phyloP scores from a whole-genome alignment of 2,113 vertebrate genomes.

The Oreochromis niloticus region DNA sequence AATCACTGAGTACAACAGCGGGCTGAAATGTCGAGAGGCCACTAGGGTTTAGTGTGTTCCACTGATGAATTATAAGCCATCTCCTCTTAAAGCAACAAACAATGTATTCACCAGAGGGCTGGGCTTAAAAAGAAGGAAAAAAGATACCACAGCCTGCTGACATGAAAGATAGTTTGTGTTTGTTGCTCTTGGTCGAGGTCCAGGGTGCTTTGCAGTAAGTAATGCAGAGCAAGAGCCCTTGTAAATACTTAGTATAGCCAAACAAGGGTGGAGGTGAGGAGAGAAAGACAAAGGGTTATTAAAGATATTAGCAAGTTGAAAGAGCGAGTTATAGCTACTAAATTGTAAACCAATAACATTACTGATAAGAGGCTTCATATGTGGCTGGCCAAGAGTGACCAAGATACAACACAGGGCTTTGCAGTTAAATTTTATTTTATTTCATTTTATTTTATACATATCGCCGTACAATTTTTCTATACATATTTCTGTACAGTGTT shows the following conservation, averaged over 20 bases:
- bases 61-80: conserved; percentile 22
- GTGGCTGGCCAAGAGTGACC: neutral
- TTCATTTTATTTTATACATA: neutral
- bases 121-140: neutral
- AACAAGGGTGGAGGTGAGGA: neutral
- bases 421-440: neutral
- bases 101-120: conserved; percentile 3
- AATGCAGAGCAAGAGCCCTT: neutral
- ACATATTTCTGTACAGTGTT: neutral
- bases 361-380: neutral
- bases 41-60: neutral
- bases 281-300: neutral
- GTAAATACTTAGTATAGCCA: neutral
- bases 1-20: conserved; percentile 4
- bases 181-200: conserved; percentile 40
- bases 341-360: neutral
- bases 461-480: neutral
- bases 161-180: conserved; percentile 42
- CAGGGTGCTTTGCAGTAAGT: conserved; percentile 24
- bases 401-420: fast-evolving
- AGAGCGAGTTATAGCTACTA: neutral
- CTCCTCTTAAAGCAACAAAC: conserved; percentile 49
- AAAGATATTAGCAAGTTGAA: neutral
- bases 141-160: neutral
- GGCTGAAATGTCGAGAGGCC: conserved; percentile 21